Evolutionary conservation across 2,113 vertebrate species (phyloP).

Genomic region (Callorhinus ursinus): DNA sequence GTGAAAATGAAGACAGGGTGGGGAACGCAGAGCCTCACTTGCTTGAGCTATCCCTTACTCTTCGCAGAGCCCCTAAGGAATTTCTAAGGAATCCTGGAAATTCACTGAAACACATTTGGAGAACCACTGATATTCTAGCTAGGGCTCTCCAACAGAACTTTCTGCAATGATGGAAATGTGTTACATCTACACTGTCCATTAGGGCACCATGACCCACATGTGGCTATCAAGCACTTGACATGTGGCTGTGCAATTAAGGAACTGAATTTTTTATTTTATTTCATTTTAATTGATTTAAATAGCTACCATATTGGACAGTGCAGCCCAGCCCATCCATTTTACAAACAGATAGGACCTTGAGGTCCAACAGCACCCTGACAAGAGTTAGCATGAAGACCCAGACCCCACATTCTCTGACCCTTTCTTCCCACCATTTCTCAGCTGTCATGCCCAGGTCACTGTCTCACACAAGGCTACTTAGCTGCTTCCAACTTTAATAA

Average conservation of each 20-base stretch:
- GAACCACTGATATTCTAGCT: not conserved
- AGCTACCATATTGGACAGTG: not conserved
- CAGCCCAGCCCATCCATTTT: not conserved
- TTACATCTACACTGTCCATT: not conserved
- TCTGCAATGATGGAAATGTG: not conserved
- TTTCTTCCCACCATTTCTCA: not conserved
- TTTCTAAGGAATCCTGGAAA: not conserved
- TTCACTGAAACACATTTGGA: not conserved
- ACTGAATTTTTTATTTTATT: not conserved
- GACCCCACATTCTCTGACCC: not conserved
- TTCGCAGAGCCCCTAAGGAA: not conserved
- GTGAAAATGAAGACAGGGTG: not conserved
- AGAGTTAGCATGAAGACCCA: not conserved
- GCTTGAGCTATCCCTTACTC: not conserved
- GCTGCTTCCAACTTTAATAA: not conserved
- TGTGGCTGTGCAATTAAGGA: not conserved
- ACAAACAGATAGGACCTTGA: not conserved
- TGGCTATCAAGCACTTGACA: not conserved
- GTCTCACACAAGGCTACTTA: not conserved
- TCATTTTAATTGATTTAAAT: not conserved
- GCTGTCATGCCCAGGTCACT: not conserved
- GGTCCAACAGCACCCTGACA: not conserved
- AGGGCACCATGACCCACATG: not conserved
- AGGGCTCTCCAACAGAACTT: not conserved
- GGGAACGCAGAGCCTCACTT: not conserved